Percentiles rank a stretch among this genome's conserved stretches.
These are phyloP conservation scores for Acleris sparsana DNA, from an alignment of 2,888 invertebrate genomes.

Conservation along the genomic window DNA sequence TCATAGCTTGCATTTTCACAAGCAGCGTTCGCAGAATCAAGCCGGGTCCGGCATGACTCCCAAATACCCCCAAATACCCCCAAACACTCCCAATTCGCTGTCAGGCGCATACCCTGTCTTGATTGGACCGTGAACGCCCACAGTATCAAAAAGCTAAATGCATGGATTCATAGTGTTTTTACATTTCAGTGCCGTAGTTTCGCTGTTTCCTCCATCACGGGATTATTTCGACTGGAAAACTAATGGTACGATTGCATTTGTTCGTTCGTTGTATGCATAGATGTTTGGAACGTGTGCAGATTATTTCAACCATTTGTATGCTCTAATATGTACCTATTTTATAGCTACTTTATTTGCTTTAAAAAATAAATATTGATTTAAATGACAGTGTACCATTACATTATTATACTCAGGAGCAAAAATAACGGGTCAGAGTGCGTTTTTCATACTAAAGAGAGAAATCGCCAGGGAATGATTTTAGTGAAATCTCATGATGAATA, in stretches of 20 bases:
- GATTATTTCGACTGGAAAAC: conserved; percentile 2
- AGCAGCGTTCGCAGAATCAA: conserved; percentile 17
- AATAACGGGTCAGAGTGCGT: too few relatives aligned
- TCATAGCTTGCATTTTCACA: conserved; percentile 16
- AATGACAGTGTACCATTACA: too few relatives aligned
- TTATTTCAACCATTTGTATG: too few relatives aligned
- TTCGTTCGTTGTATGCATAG: too few relatives aligned
- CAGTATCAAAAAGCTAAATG: conserved; percentile 46
- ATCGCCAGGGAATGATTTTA: too few relatives aligned
- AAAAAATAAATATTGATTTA: too few relatives aligned
- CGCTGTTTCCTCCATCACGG: background rate
- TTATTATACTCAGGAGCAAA: too few relatives aligned
- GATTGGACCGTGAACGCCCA: conserved; percentile 65
- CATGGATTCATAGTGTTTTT: conserved; percentile 44
- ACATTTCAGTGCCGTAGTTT: conserved; percentile 24
- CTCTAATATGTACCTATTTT: too few relatives aligned
- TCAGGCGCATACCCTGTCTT: conserved; percentile 51
- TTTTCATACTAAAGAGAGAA: too few relatives aligned
- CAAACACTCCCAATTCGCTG: conserved; percentile 44
- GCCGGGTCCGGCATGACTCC: conserved; percentile 18
- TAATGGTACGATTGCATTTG: background rate
- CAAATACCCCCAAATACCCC: conserved; percentile 16
- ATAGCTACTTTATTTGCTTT: too few relatives aligned
- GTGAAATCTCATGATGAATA: too few relatives aligned
- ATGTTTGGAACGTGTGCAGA: too few relatives aligned